Percentiles rank a stretch among this genome's conserved stretches.
phyloP scores from a whole-genome alignment of 2,113 vertebrate genomes.

The Arvicanthis niloticus region DNA sequence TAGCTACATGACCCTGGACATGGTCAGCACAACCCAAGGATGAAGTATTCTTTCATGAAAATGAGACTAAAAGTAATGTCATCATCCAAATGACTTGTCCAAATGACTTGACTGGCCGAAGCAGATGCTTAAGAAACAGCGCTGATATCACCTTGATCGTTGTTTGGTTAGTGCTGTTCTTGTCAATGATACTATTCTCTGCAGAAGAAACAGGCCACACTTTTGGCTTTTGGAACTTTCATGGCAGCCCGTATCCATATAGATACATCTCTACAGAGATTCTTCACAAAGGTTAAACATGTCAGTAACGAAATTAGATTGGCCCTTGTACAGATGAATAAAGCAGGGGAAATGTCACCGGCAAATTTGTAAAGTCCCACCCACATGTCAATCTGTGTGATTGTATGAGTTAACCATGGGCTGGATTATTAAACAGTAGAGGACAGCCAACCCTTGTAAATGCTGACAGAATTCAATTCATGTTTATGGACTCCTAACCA shows the following conservation, averaged over 20 bases:
- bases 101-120: neutral
- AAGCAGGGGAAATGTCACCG: slow-evolving; percentile 67
- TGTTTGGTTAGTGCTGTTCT: neutral
- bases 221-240: slow-evolving; percentile 56
- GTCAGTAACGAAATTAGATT: slow-evolving; percentile 65
- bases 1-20: neutral
- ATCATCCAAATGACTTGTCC: neutral
- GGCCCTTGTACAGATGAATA: slow-evolving; percentile 50
- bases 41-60: slow-evolving; percentile 11
- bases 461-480: slow-evolving; percentile 51
- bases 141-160: neutral
- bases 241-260: neutral
- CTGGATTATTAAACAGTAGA: slow-evolving; percentile 68
- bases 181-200: neutral
- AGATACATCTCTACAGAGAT: slow-evolving; percentile 48
- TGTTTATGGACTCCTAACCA: slow-evolving; percentile 68
- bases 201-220: slow-evolving; percentile 3
- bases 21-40: neutral
- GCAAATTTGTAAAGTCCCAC: slow-evolving; percentile 59
- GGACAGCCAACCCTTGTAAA: slow-evolving; percentile 59
- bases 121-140: slow-evolving; percentile 11
- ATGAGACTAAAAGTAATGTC: neutral
- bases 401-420: slow-evolving; percentile 60
- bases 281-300: slow-evolving; percentile 67
- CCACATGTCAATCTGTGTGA: slow-evolving; percentile 55